phyloP scores from a whole-genome alignment of 2,113 vertebrate species.

The Misgurnus mizolepis region DNA sequence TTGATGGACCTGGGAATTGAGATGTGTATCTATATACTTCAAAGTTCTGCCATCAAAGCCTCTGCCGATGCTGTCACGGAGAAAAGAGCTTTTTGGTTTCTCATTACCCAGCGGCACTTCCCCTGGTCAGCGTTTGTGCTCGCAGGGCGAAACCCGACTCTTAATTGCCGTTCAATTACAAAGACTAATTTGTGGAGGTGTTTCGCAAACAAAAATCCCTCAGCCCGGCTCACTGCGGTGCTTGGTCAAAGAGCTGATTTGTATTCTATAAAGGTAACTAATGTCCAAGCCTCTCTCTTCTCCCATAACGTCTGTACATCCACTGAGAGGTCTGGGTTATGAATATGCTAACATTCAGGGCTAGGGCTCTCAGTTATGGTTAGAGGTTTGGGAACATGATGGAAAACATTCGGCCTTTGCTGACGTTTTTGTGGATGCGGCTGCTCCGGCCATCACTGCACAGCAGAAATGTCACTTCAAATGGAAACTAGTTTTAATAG shows the following conservation, averaged over 20 bases:
- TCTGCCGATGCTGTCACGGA: conserved; percentile 29
- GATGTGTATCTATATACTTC: conserved; percentile 44
- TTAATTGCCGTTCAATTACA: conserved; percentile 78
- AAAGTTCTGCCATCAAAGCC: conserved; percentile 40
- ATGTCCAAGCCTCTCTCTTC: conserved; percentile 15
- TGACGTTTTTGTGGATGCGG: conserved; percentile 11
- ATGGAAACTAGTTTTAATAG: background rate
- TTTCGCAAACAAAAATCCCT: conserved; percentile 41
- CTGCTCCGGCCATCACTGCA: background rate
- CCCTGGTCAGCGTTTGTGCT: conserved; percentile 65
- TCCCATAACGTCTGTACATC: background rate
- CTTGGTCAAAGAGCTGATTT: conserved; percentile 47
- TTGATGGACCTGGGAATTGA: conserved; percentile 19
- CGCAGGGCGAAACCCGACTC: conserved; percentile 70
- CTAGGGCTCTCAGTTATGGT: conserved; percentile 1
- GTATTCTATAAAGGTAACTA: conserved; percentile 51
- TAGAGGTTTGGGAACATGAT: conserved; percentile 33
- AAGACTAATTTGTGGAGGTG: conserved; percentile 63
- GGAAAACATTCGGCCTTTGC: background rate
- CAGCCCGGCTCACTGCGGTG: conserved; percentile 19
- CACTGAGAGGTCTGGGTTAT: conserved; percentile 30
- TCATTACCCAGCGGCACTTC: conserved; percentile 62
- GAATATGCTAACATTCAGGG: conserved; percentile 51
- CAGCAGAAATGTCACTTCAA: background rate
- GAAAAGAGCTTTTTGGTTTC: conserved; percentile 60